Evolutionary conservation across 2,888 invertebrate species (phyloP).

Genomic region (Drosophila kuntzei): DNA sequence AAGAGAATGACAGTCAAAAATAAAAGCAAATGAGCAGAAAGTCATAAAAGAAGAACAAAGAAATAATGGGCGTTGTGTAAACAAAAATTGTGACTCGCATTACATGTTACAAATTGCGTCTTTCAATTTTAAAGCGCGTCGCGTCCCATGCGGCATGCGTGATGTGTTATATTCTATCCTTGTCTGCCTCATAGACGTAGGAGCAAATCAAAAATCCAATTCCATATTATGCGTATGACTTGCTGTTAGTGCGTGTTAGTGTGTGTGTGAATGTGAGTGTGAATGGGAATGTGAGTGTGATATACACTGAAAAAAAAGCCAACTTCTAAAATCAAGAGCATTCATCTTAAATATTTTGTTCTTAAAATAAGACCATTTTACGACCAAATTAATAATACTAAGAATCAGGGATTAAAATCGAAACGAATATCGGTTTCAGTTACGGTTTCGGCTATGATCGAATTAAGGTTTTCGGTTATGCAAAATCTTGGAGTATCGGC

Average conservation of each 20-base stretch:
- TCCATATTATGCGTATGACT: constrained; percentile 33
- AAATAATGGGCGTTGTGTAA: constrained; percentile 26
- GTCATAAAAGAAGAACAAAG: constrained; percentile 9
- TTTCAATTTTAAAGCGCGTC: constrained; percentile 38
- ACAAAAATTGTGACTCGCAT: constrained; percentile 29
- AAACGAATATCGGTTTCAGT: no score
- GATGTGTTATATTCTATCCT: background rate
- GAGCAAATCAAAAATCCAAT: constrained; percentile 56
- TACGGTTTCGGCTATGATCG: no score
- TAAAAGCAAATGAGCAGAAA: constrained; percentile 5
- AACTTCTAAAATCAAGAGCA: no score
- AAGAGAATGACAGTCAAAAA: background rate
- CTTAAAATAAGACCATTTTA: no score
- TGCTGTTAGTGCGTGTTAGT: constrained; percentile 8
- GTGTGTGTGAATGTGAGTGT: constrained; percentile 6
- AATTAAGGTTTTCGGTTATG: no score
- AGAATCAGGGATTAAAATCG: no score
- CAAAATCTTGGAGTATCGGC: no score
- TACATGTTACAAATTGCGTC: constrained; percentile 35
- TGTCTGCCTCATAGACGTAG: background rate
- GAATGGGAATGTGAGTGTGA: constrained; percentile 3
- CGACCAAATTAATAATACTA: no score
- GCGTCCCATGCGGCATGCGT: constrained; percentile 38
- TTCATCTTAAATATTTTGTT: no score
- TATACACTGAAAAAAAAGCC: no score